A percentile compares a stretch with the other conserved stretches of the same genome.
Conservation (phyloP, 2,113 vertebrate genomes). For the Nansenia antarctica region DNA sequence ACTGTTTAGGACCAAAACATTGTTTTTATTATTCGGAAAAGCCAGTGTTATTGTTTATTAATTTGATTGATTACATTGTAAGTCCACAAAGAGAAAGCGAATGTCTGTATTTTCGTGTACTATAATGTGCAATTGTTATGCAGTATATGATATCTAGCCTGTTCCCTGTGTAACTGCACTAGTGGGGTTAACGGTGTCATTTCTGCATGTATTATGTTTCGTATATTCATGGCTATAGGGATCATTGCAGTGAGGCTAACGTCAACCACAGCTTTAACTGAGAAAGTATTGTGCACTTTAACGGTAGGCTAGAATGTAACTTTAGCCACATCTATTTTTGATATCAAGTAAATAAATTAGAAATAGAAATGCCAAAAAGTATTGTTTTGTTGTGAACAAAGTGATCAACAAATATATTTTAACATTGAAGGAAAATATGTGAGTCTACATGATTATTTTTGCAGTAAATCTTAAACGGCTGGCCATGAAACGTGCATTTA, state of each 20-base stretch:
- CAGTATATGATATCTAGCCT: not conserved
- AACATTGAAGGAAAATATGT: not conserved
- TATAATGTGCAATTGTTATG: not conserved
- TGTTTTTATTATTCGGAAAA: not conserved
- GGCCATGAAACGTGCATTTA: not conserved
- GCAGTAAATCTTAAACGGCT: not conserved
- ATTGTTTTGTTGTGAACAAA: not conserved
- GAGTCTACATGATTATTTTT: not conserved
- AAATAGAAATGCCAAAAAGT: not conserved
- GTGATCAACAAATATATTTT: not conserved
- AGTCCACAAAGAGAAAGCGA: not conserved
- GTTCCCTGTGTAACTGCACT: too few relatives aligned
- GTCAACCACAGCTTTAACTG: too few relatives aligned
- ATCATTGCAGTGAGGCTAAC: not conserved
- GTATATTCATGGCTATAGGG: not conserved
- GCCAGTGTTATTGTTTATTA: not conserved
- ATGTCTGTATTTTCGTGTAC: not conserved
- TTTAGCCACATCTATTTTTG: not conserved
- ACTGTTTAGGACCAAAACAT: constrained; percentile 9
- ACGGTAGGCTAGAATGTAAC: not conserved
- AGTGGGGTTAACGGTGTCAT: not conserved
- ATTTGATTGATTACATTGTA: not conserved
- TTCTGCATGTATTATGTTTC: not conserved
- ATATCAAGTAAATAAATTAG: not conserved
- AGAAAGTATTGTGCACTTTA: constrained; percentile 15